Conservation (phyloP, 92 coral and sea anemone genomes). For the Parazoanthus swiftii region DNA sequence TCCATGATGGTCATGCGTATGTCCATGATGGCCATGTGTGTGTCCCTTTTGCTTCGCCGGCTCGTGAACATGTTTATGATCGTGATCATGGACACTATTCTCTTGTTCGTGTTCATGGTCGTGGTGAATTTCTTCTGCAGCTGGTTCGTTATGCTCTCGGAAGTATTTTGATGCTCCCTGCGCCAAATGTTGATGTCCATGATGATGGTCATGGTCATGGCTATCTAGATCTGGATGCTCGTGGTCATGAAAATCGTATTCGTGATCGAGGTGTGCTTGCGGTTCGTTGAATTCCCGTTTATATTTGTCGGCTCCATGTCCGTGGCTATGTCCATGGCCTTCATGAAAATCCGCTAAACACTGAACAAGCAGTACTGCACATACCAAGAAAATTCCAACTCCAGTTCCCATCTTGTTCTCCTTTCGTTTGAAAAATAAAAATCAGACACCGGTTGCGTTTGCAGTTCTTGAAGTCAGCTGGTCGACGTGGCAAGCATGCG, state of each 20-base stretch:
- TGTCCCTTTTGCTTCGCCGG: not conserved
- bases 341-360: constrained; percentile 45
- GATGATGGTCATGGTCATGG: constrained; percentile 40
- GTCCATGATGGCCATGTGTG: constrained; percentile 22
- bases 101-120: not conserved
- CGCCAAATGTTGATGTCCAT: constrained; percentile 20
- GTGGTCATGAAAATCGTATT: constrained; percentile 47
- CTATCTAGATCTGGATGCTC: constrained; percentile 49
- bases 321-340: constrained; percentile 57
- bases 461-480: constrained; percentile 73
- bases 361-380: constrained; percentile 17
- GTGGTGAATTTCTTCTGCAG: not conserved
- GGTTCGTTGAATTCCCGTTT: constrained; percentile 37
- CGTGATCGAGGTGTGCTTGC: constrained; percentile 45
- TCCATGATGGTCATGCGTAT: constrained; percentile 25
- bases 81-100: not conserved
- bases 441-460: constrained; percentile 31
- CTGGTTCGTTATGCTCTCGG: constrained; percentile 29
- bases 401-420: not conserved
- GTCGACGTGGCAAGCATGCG: constrained; percentile 88
- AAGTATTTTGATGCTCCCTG: constrained; percentile 41
- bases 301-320: constrained; percentile 50
- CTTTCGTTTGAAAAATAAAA: constrained; percentile 3
- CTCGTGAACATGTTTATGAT: not conserved
- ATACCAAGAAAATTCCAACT: constrained; percentile 24